Evolutionary conservation across 2,888 invertebrate species (phyloP).

Genomic region (Keiferia lycopersicella): DNA sequence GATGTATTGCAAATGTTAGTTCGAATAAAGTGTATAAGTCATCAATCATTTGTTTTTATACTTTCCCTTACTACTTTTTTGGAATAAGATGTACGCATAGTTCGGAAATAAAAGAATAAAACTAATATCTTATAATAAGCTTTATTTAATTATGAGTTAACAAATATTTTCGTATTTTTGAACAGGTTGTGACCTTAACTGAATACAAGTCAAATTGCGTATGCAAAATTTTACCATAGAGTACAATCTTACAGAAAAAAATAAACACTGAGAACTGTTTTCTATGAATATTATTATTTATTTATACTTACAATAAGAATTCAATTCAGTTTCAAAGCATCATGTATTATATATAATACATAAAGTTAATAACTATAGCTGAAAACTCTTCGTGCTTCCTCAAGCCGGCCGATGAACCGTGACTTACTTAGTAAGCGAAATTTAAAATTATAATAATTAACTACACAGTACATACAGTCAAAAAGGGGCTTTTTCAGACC

Average conservation of each 20-base stretch:
- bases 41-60: constrained; percentile 44
- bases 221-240: constrained; percentile 67
- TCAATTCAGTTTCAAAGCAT: constrained; percentile 79
- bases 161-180: constrained; percentile 80
- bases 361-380: constrained; percentile 76
- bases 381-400: constrained; percentile 66
- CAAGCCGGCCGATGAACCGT: constrained; percentile 68
- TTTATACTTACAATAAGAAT: constrained; percentile 80
- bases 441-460: constrained; percentile 67
- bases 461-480: constrained; percentile 41
- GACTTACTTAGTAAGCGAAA: constrained; percentile 76
- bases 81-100: neutral
- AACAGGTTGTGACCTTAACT: constrained; percentile 81
- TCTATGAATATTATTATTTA: constrained; percentile 78
- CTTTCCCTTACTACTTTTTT: neutral
- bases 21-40: constrained; percentile 62
- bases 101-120: constrained; percentile 55
- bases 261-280: constrained; percentile 77
- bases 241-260: constrained; percentile 68
- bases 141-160: constrained; percentile 82
- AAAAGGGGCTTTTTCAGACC: constrained; percentile 21
- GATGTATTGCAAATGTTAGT: constrained; percentile 59
- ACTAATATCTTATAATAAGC: constrained; percentile 80
- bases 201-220: constrained; percentile 78
- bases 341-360: constrained; percentile 78